Conservation (phyloP, 2,888 invertebrate species). For the Drosophila prostipennis region DNA sequence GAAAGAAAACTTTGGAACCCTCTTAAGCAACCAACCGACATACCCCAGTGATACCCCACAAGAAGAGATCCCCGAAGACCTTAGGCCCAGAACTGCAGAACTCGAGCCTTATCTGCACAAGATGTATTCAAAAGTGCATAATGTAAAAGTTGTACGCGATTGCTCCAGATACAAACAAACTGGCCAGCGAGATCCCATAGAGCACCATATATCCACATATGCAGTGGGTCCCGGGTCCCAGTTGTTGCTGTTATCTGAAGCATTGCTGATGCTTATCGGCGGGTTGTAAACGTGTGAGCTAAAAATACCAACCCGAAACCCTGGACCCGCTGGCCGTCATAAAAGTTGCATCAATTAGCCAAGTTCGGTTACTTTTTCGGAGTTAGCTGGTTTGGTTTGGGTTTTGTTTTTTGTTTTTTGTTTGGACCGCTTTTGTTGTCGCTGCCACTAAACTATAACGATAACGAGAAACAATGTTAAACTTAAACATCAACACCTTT, state of each 20-base stretch:
- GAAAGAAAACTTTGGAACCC: too few relatives aligned
- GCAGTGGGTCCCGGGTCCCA: conserved; percentile 4
- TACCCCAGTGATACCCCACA: conserved; percentile 6
- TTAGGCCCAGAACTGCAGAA: conserved; percentile 8
- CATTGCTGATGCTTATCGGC: conserved; percentile 73
- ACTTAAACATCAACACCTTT: conserved; percentile 83
- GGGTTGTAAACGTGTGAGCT: conserved; percentile 72
- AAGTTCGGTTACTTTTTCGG: conserved; percentile 54
- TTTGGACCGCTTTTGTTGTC: conserved; percentile 66
- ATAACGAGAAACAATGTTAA: conserved; percentile 82
- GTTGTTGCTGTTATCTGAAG: conserved; percentile 69
- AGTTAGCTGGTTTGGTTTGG: conserved; percentile 20
- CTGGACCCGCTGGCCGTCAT: conserved; percentile 43
- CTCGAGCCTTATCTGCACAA: conserved; percentile 64
- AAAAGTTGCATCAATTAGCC: conserved; percentile 77
- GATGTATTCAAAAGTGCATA: conserved; percentile 76
- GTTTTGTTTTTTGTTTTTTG: conserved; percentile 33
- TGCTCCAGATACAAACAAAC: conserved; percentile 67
- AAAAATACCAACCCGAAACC: conserved; percentile 63
- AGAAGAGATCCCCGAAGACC: neutral
- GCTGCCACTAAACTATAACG: conserved; percentile 81
- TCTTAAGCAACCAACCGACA: neutral
- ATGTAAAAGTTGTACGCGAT: conserved; percentile 74
- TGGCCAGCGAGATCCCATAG: neutral
- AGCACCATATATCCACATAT: neutral